Evolutionary conservation across 2,888 invertebrate species (phyloP).

Genomic region (Halictus quadricinctus): DNA sequence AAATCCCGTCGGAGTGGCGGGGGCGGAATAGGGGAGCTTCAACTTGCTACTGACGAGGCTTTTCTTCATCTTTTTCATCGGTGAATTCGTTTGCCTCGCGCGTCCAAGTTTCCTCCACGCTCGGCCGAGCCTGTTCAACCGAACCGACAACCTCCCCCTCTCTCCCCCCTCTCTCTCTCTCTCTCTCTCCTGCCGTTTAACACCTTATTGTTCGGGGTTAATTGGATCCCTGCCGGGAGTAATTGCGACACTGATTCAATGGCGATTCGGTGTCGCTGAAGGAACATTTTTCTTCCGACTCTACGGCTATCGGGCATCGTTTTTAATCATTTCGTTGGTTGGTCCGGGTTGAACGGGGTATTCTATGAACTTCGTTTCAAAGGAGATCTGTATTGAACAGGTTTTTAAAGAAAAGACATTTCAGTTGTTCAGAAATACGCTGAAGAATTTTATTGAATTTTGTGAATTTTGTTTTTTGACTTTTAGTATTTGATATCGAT

Average conservation of each 20-base stretch:
- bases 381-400: too few relatives aligned
- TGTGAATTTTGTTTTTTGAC: too few relatives aligned
- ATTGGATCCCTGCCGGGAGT: constrained; percentile 26
- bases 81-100: constrained; percentile 48
- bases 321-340: not conserved
- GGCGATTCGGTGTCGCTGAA: not conserved
- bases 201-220: constrained; percentile 36
- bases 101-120: constrained; percentile 6
- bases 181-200: constrained; percentile 7
- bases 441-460: too few relatives aligned
- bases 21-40: constrained; percentile 56
- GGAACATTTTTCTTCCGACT: not conserved
- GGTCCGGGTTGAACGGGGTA: not conserved
- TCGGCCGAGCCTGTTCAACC: not conserved
- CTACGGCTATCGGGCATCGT: not conserved
- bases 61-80: constrained; percentile 58
- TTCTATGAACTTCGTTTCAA: too few relatives aligned
- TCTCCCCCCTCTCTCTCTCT: not conserved
- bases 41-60: constrained; percentile 65
- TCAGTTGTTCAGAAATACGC: not conserved
- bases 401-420: not conserved
- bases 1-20: constrained; percentile 66
- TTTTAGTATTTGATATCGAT: too few relatives aligned
- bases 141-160: not conserved
- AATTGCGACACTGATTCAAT: constrained; percentile 37